A percentile compares a stretch with the other conserved stretches of the same genome.
phyloP scores from a whole-genome alignment of 2,797 vertebrate species.

The Pseudochirops cupreus region DNA sequence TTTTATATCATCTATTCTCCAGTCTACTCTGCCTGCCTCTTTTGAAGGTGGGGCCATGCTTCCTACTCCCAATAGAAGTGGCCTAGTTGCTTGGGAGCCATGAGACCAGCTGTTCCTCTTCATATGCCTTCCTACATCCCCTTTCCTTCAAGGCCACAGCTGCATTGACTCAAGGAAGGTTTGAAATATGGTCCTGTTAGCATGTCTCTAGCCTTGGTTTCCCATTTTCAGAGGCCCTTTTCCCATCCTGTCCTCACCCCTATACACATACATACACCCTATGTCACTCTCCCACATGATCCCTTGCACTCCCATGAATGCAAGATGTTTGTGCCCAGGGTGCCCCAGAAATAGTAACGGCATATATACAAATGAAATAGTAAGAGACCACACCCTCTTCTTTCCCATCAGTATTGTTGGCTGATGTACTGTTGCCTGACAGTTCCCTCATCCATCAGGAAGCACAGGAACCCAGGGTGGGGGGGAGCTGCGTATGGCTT shows the following conservation, averaged over 20 bases:
- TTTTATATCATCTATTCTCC: neutral
- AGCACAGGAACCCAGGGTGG: neutral
- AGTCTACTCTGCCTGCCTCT: neutral
- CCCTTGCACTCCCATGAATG: neutral
- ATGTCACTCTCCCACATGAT: neutral
- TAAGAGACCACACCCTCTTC: neutral
- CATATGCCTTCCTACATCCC: neutral
- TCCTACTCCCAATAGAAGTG: neutral
- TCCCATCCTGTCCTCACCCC: neutral
- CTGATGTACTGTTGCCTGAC: neutral
- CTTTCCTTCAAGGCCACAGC: neutral
- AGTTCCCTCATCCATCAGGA: neutral
- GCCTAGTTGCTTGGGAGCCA: neutral
- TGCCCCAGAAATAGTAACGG: neutral
- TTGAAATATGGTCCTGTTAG: neutral
- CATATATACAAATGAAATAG: neutral
- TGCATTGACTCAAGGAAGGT: neutral
- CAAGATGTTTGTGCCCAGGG: neutral
- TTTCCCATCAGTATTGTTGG: neutral
- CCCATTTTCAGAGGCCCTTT: neutral
- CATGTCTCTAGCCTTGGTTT: neutral
- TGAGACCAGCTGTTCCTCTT: neutral
- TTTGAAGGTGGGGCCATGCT: neutral
- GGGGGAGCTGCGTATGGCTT: neutral
- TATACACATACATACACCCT: neutral